A percentile compares a stretch with the other conserved stretches of the same genome.
Conservation (phyloP, 2,113 vertebrate genomes). For the Damaliscus lunatus region DNA sequence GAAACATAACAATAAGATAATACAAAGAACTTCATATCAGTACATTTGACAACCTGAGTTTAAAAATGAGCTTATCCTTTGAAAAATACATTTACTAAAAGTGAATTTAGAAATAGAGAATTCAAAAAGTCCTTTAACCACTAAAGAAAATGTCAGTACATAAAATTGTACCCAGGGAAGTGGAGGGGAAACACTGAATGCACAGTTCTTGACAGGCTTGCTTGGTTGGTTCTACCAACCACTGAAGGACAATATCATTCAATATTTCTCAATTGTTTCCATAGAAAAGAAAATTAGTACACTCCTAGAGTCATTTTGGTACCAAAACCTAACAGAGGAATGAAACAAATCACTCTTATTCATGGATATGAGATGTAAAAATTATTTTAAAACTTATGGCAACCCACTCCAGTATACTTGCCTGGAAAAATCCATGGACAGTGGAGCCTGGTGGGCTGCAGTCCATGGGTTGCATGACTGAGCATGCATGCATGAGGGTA, state of each 20-base stretch:
- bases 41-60: not conserved
- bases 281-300: not conserved
- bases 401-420: not conserved
- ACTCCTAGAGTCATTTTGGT: not conserved
- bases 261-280: not conserved
- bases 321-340: not conserved
- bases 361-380: not conserved
- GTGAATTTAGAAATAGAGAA: not conserved
- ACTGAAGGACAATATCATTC: not conserved
- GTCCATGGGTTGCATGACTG: not conserved
- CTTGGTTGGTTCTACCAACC: not conserved
- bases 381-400: not conserved
- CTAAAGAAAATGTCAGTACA: not conserved
- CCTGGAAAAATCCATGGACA: not conserved
- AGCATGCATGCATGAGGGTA: not conserved
- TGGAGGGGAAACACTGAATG: not conserved
- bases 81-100: not conserved
- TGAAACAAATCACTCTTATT: not conserved
- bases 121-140: not conserved
- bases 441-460: not conserved
- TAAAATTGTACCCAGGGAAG: not conserved
- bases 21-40: not conserved
- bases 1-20: slow-evolving; percentile 4
- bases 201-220: not conserved
- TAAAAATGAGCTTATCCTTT: not conserved